Evolutionary conservation across 2,113 vertebrate genomes (phyloP).

Genomic region (Oncorhynchus gorbuscha): DNA sequence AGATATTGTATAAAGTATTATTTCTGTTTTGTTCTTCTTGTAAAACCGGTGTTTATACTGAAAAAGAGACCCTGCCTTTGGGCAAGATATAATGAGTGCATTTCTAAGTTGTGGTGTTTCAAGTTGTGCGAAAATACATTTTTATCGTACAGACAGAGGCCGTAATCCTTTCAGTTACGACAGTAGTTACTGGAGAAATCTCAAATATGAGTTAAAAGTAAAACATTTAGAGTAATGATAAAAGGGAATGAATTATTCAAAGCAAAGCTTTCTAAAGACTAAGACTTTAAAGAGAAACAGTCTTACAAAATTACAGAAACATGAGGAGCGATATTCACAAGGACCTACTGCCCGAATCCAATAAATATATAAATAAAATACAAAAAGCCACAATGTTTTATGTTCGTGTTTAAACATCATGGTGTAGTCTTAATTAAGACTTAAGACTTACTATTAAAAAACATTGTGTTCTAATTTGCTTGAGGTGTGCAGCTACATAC

Average conservation of each 20-base stretch:
- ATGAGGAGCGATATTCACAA: not conserved
- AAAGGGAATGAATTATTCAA: not conserved
- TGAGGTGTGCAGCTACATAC: too few species aligned
- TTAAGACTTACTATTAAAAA: not conserved
- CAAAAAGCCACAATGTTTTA: not conserved
- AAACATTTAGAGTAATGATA: slow-evolving; percentile 3
- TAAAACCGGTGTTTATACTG: slow-evolving; percentile 7
- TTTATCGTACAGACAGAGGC: not conserved
- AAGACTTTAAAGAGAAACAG: not conserved
- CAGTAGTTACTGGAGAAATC: too few species aligned
- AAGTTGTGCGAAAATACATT: not conserved
- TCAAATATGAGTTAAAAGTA: not conserved
- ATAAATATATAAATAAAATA: slow-evolving; percentile 1
- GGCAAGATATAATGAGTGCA: slow-evolving; percentile 34
- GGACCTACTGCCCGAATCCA: not conserved
- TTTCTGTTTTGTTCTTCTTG: not conserved
- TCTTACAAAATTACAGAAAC: not conserved
- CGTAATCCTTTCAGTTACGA: not conserved
- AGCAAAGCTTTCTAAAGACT: not conserved
- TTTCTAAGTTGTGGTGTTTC: slow-evolving; percentile 8
- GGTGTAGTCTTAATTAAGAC: not conserved
- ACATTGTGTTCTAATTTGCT: too few species aligned
- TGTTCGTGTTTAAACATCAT: not conserved
- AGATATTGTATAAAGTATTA: not conserved
- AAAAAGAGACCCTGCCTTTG: slow-evolving; percentile 16